Percentiles rank a stretch among this genome's conserved stretches.
These are phyloP conservation scores for Conchocele bisecta DNA, from an alignment of 2,888 invertebrate genomes.

Conservation along the genomic window DNA sequence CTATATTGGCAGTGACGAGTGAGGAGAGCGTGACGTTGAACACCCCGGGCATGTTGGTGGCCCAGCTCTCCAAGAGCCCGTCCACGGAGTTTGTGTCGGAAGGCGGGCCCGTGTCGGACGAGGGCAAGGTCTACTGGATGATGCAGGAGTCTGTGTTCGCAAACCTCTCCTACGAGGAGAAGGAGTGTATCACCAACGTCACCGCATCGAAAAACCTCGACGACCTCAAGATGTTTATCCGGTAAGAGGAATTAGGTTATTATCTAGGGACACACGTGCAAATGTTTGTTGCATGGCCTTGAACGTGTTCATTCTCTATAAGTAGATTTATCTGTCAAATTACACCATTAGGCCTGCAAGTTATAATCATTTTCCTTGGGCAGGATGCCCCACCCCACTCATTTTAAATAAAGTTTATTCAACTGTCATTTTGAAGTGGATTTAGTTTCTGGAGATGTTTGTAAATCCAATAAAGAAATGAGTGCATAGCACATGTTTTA, in stretches of 20 bases:
- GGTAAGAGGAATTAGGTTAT: conserved; percentile 72
- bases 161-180: conserved; percentile 77
- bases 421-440: too few relatives aligned
- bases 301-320: too few relatives aligned
- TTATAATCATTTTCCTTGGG: too few relatives aligned
- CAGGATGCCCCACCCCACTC: too few relatives aligned
- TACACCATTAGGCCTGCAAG: too few relatives aligned
- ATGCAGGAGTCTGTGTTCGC: conserved; percentile 65
- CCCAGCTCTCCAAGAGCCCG: conserved; percentile 72
- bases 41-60: conserved; percentile 51
- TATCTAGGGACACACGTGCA: too few relatives aligned
- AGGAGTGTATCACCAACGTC: conserved; percentile 87
- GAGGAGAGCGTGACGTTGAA: conserved; percentile 74
- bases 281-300: too few relatives aligned
- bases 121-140: conserved; percentile 64
- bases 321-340: too few relatives aligned
- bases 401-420: too few relatives aligned
- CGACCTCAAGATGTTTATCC: conserved; percentile 89
- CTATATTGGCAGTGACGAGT: conserved; percentile 71
- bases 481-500: too few relatives aligned
- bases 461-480: too few relatives aligned
- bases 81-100: conserved; percentile 69
- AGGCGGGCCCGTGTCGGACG: conserved; percentile 65
- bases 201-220: conserved; percentile 90
- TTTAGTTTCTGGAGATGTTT: too few relatives aligned